A percentile compares a stretch with the other conserved stretches of the same genome.
Evolutionary conservation across 1,140 invertebrate species (phyloP).

Genomic region (Mamestra configurata): DNA sequence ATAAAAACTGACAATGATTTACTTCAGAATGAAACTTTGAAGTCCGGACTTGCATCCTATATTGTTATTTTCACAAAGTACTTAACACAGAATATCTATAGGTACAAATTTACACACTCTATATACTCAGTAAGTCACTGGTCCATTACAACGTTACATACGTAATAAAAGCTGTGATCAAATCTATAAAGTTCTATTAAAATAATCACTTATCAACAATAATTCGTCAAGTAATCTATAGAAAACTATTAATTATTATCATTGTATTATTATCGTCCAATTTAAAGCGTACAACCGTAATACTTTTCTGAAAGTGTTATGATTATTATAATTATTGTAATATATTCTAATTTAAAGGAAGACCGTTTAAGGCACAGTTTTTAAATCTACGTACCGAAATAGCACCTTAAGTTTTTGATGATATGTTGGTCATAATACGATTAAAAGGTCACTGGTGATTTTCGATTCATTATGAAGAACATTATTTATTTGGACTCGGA

Average conservation of each 20-base stretch:
- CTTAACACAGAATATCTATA: slow-evolving; percentile 56
- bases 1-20: not conserved
- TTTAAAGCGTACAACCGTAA: slow-evolving; percentile 86
- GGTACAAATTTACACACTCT: slow-evolving; percentile 60
- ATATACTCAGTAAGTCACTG: slow-evolving; percentile 73
- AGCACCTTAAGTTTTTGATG: slow-evolving; percentile 59
- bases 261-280: slow-evolving; percentile 67
- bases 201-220: slow-evolving; percentile 55
- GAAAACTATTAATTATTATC: slow-evolving; percentile 61
- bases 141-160: slow-evolving; percentile 69
- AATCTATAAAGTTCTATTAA: slow-evolving; percentile 54
- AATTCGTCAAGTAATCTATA: slow-evolving; percentile 58
- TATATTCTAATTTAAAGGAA: slow-evolving; percentile 69
- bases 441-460: slow-evolving; percentile 39
- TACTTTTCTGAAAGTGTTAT: slow-evolving; percentile 73
- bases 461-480: not conserved
- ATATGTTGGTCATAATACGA: slow-evolving; percentile 40
- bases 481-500: not conserved
- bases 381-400: slow-evolving; percentile 51
- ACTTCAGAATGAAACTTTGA: not conserved
- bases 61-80: slow-evolving; percentile 50
- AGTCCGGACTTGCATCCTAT: slow-evolving; percentile 5
- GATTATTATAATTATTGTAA: slow-evolving; percentile 63
- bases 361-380: slow-evolving; percentile 73
- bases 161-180: slow-evolving; percentile 60